Percentiles rank a stretch among this genome's conserved stretches.
Conservation (phyloP, 2,888 invertebrate species). For the Choreutis nemorana region DNA sequence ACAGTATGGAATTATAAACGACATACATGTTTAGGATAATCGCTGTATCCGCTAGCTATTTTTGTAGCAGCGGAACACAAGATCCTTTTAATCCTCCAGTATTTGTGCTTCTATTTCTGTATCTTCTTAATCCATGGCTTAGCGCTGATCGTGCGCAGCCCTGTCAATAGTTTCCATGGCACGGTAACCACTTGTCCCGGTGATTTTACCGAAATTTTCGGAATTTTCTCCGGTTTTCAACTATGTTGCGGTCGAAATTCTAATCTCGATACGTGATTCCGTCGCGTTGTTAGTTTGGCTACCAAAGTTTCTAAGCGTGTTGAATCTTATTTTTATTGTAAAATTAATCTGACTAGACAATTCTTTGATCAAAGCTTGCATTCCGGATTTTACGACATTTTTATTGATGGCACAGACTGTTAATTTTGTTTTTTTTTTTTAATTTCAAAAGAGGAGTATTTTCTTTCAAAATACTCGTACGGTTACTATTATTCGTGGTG, state of each 20-base stretch:
- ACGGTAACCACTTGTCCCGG: constrained; percentile 43
- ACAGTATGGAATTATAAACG: constrained; percentile 55
- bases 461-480: no score
- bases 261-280: constrained; percentile 43
- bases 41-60: constrained; percentile 65
- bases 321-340: no score
- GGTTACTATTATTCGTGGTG: no score
- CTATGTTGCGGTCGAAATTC: no score
- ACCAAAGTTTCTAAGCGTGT: no score
- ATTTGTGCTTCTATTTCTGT: constrained; percentile 66
- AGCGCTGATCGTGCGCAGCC: constrained; percentile 65
- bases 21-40: constrained; percentile 58
- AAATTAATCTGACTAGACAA: no score
- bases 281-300: constrained; percentile 27
- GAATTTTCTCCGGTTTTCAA: constrained; percentile 57
- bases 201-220: constrained; percentile 32
- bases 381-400: no score
- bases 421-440: no score
- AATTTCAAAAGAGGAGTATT: no score
- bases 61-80: constrained; percentile 63
- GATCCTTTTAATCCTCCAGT: constrained; percentile 62
- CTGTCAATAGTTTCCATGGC: constrained; percentile 65
- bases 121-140: constrained; percentile 63
- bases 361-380: no score
- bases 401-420: no score